Percentiles rank a stretch among this genome's conserved stretches.
These are phyloP conservation scores for Acleris laterana DNA, from an alignment of 2,888 invertebrate genomes.

Conservation along the genomic window DNA sequence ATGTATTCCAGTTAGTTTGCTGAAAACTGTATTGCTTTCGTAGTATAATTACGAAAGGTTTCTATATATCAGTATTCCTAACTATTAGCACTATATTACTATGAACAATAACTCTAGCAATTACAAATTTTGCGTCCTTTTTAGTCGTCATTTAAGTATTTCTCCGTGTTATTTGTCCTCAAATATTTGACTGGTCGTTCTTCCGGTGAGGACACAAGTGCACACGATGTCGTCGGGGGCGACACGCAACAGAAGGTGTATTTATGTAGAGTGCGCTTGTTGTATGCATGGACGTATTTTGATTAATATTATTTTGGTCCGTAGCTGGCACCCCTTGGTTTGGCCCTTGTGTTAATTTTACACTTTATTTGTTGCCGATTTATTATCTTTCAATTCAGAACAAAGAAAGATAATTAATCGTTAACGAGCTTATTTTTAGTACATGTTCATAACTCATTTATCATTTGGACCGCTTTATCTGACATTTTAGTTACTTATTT, in stretches of 20 bases:
- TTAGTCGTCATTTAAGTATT: slow-evolving; percentile 5
- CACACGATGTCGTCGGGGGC: slow-evolving; percentile 53
- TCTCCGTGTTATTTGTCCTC: slow-evolving; percentile 15
- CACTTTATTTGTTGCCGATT: slow-evolving; percentile 51
- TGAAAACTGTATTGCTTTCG: not conserved
- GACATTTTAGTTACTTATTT: slow-evolving; percentile 48
- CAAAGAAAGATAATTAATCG: slow-evolving; percentile 48
- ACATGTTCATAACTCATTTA: slow-evolving; percentile 42
- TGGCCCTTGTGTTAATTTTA: slow-evolving; percentile 74
- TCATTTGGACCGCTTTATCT: slow-evolving; percentile 50
- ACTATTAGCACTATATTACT: slow-evolving; percentile 7
- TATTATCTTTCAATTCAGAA: slow-evolving; percentile 49
- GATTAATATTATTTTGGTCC: slow-evolving; percentile 61
- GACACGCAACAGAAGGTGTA: slow-evolving; percentile 53
- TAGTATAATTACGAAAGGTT: not conserved
- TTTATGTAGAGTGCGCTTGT: slow-evolving; percentile 68
- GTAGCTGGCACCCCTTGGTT: slow-evolving; percentile 84
- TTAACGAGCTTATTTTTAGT: slow-evolving; percentile 43
- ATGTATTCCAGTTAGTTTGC: not conserved
- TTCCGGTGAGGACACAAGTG: slow-evolving; percentile 12
- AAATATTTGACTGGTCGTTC: slow-evolving; percentile 13
- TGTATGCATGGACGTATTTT: slow-evolving; percentile 74
- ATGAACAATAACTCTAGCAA: not conserved
- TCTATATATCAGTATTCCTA: slow-evolving; percentile 18
- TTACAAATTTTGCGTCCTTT: slow-evolving; percentile 27